Evolutionary conservation across 2,113 vertebrate genomes (phyloP).

Genomic region (Sus scrofa): T2T-Sscrofa CM000830.6:99083001-99083500

Average conservation of each 20-base stretch:
- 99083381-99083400: not conserved
- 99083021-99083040: not conserved
- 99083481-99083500: not conserved
- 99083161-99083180: not conserved
- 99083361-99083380: not conserved
- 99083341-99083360: not conserved
- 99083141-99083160: not conserved
- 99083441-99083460: not conserved
- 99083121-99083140: not conserved
- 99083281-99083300: slow-evolving; percentile 16
- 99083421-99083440: not conserved
- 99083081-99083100: not conserved
- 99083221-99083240: not conserved
- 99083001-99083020: slow-evolving; percentile 8
- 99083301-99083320: not conserved
- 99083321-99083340: not conserved
- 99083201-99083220: not conserved
- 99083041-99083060: not conserved
- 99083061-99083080: not conserved
- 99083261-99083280: not conserved
- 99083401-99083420: not conserved
- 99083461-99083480: slow-evolving; percentile 3
- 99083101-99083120: not conserved
- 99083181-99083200: not conserved
- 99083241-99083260: not conserved